A percentile compares a stretch with the other conserved stretches of the same genome.
These are phyloP conservation scores for Lonchura striata DNA, from an alignment of 2,113 vertebrate species.

Conservation along the genomic window DNA sequence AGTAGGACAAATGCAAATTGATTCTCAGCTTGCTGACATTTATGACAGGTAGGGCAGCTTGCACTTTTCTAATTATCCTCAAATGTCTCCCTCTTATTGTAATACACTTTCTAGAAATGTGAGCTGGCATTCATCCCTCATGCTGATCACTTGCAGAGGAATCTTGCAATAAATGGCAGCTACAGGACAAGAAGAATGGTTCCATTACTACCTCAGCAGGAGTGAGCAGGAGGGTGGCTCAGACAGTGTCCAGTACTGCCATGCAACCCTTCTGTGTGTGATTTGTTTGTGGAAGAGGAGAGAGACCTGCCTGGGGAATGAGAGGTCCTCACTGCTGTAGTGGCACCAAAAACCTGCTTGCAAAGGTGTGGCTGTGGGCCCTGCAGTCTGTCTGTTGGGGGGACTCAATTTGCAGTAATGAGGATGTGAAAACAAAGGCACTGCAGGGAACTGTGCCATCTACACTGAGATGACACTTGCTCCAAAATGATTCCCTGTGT, in stretches of 20 bases:
- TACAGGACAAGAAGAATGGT: background rate
- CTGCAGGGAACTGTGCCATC: background rate
- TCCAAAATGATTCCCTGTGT: background rate
- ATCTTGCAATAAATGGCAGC: background rate
- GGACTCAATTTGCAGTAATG: background rate
- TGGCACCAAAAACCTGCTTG: background rate
- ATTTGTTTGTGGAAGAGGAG: background rate
- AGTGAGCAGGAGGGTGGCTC: background rate
- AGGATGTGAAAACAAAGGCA: background rate
- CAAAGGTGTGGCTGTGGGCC: background rate
- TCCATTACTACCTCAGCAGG: background rate
- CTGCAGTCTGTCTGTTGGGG: background rate
- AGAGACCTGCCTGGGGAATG: background rate
- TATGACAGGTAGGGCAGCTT: conserved; percentile 4
- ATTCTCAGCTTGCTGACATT: conserved; percentile 4
- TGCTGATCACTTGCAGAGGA: background rate
- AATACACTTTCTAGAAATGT: background rate
- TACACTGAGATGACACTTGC: background rate
- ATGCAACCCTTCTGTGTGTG: background rate
- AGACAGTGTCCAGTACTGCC: background rate
- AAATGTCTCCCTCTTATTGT: background rate
- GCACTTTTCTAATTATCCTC: conserved; percentile 1
- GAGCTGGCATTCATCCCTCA: background rate
- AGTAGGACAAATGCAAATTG: background rate
- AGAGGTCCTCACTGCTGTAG: background rate